Evolutionary conservation across 2,113 vertebrate genomes (phyloP).

Genomic region (Oenanthe oenanthe): DNA sequence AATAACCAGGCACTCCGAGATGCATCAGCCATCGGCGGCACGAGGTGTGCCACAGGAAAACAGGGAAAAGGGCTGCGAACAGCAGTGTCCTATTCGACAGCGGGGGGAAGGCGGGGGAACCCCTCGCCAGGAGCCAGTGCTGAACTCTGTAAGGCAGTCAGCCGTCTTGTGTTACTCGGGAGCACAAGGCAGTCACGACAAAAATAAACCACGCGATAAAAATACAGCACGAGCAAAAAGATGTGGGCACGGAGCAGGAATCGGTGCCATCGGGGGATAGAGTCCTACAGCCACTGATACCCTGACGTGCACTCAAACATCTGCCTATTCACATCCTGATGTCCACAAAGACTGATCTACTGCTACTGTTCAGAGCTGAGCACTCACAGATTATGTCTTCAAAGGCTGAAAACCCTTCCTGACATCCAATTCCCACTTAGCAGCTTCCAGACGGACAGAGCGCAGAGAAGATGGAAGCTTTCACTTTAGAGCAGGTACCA

Average conservation of each 20-base stretch:
- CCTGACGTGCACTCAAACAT: rapidly evolving
- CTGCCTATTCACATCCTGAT: background rate
- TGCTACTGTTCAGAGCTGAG: background rate
- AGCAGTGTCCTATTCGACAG: background rate
- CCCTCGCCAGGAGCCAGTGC: background rate
- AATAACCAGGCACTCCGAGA: background rate
- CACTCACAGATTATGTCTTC: background rate
- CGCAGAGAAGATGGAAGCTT: background rate
- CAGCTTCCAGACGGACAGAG: background rate
- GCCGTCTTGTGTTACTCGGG: background rate
- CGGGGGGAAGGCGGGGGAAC: background rate
- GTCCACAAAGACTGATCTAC: background rate
- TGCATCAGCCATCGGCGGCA: background rate
- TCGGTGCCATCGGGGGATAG: background rate
- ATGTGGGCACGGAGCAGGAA: background rate
- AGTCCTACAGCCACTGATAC: background rate
- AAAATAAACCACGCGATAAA: slow-evolving; percentile 24
- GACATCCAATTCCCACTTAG: background rate
- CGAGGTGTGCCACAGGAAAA: background rate
- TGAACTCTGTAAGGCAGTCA: background rate
- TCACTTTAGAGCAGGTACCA: background rate
- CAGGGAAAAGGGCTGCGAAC: background rate
- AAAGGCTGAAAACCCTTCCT: background rate
- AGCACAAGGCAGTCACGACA: background rate
- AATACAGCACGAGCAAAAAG: background rate